Evolutionary conservation across 1,140 invertebrate genomes (phyloP).

Genomic region (Cepaea nemoralis): DNA sequence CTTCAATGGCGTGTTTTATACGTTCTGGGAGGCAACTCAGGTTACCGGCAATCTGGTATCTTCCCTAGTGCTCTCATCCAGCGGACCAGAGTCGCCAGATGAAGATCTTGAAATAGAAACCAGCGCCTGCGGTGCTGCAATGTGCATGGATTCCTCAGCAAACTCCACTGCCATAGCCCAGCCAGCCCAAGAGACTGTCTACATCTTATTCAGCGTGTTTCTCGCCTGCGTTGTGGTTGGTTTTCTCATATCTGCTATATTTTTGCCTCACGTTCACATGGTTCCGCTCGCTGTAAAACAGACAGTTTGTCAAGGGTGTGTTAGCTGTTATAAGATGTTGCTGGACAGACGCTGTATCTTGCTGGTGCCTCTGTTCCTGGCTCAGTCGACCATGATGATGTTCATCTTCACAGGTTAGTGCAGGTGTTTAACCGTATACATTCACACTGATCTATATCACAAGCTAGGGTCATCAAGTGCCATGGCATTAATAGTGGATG

Average conservation of each 20-base stretch:
- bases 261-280: constrained; percentile 49
- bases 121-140: constrained; percentile 32
- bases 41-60: constrained; percentile 55
- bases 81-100: constrained; percentile 21
- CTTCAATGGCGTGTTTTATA: constrained; percentile 58
- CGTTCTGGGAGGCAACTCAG: constrained; percentile 52
- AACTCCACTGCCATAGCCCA: constrained; percentile 41
- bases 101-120: neutral
- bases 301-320: constrained; percentile 13
- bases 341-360: constrained; percentile 31
- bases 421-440: too few relatives aligned
- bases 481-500: too few relatives aligned
- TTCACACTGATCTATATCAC: too few relatives aligned
- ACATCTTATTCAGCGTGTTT: constrained; percentile 56
- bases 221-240: constrained; percentile 53
- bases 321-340: constrained; percentile 36
- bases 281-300: neutral
- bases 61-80: constrained; percentile 45
- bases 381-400: constrained; percentile 38
- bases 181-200: constrained; percentile 49
- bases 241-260: constrained; percentile 47
- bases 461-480: too few relatives aligned
- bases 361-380: constrained; percentile 40
- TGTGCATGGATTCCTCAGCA: neutral
- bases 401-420: constrained; percentile 29